These are phyloP conservation scores for Enteromius treurensis DNA, from an alignment of 2,797 vertebrate genomes.

Conservation along the genomic window DNA sequence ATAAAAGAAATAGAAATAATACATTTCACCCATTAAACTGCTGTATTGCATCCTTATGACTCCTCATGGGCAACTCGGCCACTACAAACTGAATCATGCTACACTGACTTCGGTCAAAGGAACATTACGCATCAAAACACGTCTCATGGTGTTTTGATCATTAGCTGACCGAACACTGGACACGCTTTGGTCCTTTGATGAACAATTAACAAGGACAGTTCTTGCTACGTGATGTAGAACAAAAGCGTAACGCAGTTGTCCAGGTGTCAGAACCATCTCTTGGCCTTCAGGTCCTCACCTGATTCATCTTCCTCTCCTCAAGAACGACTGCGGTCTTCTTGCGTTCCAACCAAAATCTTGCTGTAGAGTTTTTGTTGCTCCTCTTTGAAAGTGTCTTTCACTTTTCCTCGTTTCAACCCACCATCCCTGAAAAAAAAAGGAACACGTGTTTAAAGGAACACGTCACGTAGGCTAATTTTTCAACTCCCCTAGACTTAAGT, in stretches of 20 bases:
- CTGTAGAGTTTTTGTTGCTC: constrained; percentile 91
- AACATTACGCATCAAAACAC: background rate
- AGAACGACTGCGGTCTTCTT: constrained; percentile 84
- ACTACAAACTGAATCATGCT: constrained; percentile 7
- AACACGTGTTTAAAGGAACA: constrained; percentile 60
- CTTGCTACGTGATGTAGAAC: background rate
- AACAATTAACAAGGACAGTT: constrained; percentile 11
- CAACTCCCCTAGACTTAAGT: too few species aligned
- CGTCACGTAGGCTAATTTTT: too few species aligned
- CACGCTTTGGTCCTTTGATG: background rate
- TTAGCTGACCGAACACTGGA: constrained; percentile 9
- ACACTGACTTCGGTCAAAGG: background rate
- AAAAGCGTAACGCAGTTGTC: background rate
- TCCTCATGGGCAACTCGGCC: background rate
- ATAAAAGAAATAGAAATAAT: constrained; percentile 32
- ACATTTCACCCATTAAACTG: background rate
- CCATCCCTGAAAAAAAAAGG: constrained; percentile 79
- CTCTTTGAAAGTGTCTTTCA: constrained; percentile 86
- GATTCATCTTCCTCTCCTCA: constrained; percentile 65
- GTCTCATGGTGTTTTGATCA: constrained; percentile 1
- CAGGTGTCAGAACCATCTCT: constrained; percentile 5
- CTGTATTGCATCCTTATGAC: background rate
- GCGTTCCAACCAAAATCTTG: constrained; percentile 84
- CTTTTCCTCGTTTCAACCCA: constrained; percentile 86
- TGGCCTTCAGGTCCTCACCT: constrained; percentile 4